Evolutionary conservation across 2,113 vertebrate genomes (phyloP).

Genomic region (Heptranchias perlo): DNA sequence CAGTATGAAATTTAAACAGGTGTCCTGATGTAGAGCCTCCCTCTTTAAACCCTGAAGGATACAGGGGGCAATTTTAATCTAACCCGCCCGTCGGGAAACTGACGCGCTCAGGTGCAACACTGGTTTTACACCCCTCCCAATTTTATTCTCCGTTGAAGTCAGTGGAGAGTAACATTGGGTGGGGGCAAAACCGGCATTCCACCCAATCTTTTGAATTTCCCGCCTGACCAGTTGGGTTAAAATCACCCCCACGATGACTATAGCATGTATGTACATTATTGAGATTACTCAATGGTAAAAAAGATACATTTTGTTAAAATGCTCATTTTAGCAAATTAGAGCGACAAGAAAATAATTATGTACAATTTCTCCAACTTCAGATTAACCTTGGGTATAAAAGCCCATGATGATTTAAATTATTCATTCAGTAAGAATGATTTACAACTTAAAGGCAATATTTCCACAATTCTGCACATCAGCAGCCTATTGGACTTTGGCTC

Average conservation of each 20-base stretch:
- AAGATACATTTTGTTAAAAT: background rate
- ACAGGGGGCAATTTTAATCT: background rate
- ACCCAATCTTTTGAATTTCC: too few relatives aligned
- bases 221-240: background rate
- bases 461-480: background rate
- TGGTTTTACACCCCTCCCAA: background rate
- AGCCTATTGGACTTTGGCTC: background rate
- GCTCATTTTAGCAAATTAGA: background rate
- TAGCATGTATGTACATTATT: background rate
- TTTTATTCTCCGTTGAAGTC: background rate
- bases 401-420: background rate
- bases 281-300: background rate
- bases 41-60: background rate
- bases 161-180: background rate
- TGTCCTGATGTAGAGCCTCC: background rate
- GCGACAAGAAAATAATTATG: background rate
- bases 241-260: background rate
- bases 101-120: too few relatives aligned
- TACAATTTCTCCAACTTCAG: background rate
- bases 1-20: background rate
- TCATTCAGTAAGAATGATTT: background rate
- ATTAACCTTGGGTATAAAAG: background rate
- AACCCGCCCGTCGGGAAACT: too few relatives aligned
- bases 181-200: background rate
- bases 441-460: background rate